Percentiles rank a stretch among this genome's conserved stretches.
Evolutionary conservation across 2,888 invertebrate genomes (phyloP).

Genomic region (Clostera curtula): DNA sequence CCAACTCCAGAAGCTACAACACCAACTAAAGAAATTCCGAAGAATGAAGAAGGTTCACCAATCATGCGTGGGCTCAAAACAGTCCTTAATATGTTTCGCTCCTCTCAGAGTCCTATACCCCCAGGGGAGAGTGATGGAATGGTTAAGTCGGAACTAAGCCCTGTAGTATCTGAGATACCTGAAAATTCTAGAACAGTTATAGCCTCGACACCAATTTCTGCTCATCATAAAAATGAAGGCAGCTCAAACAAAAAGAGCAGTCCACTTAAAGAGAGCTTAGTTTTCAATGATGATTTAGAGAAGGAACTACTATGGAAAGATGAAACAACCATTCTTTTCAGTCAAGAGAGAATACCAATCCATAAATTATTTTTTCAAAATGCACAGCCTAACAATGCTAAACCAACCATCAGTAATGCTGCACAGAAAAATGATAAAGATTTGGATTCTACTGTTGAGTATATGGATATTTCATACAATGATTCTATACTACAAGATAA

Average conservation of each 20-base stretch:
- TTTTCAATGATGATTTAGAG: constrained; percentile 60
- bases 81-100: constrained; percentile 60
- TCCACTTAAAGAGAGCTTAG: constrained; percentile 53
- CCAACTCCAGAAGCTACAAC: constrained; percentile 60
- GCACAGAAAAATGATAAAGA: constrained; percentile 4
- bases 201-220: constrained; percentile 50
- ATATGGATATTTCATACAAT: constrained; percentile 56
- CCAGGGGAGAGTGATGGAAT: constrained; percentile 24
- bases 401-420: constrained; percentile 13
- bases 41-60: constrained; percentile 51
- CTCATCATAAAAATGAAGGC: constrained; percentile 32
- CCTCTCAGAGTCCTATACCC: constrained; percentile 60
- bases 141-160: constrained; percentile 14
- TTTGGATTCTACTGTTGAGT: constrained; percentile 42
- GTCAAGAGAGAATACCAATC: constrained; percentile 55
- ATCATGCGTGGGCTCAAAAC: constrained; percentile 62
- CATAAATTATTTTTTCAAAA: constrained; percentile 48
- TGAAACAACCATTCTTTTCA: constrained; percentile 55
- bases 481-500: constrained; percentile 34
- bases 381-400: constrained; percentile 12
- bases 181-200: constrained; percentile 17
- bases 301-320: constrained; percentile 62
- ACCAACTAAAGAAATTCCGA: constrained; percentile 51
- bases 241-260: constrained; percentile 43
- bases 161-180: constrained; percentile 9